phyloP scores from a whole-genome alignment of 2,797 vertebrate genomes.

The Periophthalmus magnuspinnatus region DNA sequence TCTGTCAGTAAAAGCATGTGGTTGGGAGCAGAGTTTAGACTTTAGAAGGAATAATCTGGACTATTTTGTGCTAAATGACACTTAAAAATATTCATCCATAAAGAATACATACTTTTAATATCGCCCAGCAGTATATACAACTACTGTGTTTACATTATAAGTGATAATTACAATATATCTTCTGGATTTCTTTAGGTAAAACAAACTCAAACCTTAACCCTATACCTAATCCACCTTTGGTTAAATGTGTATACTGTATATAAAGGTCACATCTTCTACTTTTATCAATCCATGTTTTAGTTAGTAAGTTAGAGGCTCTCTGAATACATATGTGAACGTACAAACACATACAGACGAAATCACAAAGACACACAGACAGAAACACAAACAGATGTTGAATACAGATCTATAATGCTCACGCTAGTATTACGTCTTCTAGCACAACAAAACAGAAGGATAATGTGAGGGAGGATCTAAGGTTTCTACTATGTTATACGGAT shows the following conservation, averaged over 20 bases:
- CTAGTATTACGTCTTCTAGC: constrained; percentile 46
- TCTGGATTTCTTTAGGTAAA: neutral
- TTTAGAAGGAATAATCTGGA: too few species aligned
- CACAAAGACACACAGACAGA: constrained; percentile 54
- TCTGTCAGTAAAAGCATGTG: too few species aligned
- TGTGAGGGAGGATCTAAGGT: constrained; percentile 58
- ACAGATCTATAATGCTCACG: constrained; percentile 36
- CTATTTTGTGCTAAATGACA: too few species aligned
- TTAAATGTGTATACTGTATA: neutral
- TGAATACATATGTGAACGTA: constrained; percentile 12
- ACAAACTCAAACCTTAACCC: too few species aligned
- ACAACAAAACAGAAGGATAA: constrained; percentile 54
- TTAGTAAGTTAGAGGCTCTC: neutral
- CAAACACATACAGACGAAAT: constrained; percentile 31
- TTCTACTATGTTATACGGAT: constrained; percentile 59
- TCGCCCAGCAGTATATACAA: too few species aligned
- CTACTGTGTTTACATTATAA: too few species aligned
- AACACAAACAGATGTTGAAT: constrained; percentile 62
- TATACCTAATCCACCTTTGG: neutral
- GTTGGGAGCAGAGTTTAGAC: too few species aligned
- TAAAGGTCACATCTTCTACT: neutral
- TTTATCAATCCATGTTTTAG: neutral
- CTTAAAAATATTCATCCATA: too few species aligned
- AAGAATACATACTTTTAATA: too few species aligned
- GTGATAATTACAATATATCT: too few species aligned